A percentile compares a stretch with the other conserved stretches of the same genome.
Conservation (phyloP, 2,113 vertebrate genomes). For the Pseudolaguvia tuberculata region DNA sequence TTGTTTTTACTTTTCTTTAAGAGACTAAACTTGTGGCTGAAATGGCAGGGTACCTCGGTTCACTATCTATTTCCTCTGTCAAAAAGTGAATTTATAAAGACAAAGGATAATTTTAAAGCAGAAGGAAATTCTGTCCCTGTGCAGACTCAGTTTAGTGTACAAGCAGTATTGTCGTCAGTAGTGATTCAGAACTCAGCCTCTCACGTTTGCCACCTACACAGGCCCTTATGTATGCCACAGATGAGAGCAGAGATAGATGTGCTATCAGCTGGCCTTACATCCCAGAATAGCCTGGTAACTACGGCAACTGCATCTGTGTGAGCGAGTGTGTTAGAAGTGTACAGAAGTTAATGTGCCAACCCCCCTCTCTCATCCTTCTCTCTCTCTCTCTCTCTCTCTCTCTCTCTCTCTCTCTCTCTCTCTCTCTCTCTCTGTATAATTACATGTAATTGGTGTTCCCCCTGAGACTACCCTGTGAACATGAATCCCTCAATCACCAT, state of each 20-base stretch:
- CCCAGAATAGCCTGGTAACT: constrained; percentile 51
- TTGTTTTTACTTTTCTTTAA: no score
- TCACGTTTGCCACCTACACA: constrained; percentile 48
- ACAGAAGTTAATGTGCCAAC: constrained; percentile 43
- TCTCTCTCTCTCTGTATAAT: constrained; percentile 40
- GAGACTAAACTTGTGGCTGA: no score
- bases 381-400: background rate
- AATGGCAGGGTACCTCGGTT: no score
- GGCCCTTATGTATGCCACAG: constrained; percentile 37
- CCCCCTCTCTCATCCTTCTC: background rate
- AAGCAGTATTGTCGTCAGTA: constrained; percentile 32
- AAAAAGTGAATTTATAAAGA: no score
- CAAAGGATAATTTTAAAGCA: no score
- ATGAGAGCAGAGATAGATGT: constrained; percentile 48
- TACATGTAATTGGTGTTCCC: constrained; percentile 45
- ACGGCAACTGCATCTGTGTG: constrained; percentile 43
- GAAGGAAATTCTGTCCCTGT: no score
- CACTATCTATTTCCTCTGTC: no score
- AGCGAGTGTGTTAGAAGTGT: constrained; percentile 32
- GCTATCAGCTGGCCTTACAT: constrained; percentile 50
- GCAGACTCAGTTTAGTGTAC: constrained; percentile 22
- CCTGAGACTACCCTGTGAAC: constrained; percentile 37
- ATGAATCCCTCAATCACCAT: constrained; percentile 18
- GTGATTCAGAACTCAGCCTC: constrained; percentile 44
- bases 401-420: constrained; percentile 6